These are phyloP conservation scores for Hyles euphorbiae DNA, from an alignment of 1,140 invertebrate genomes.

Conservation along the genomic window DNA sequence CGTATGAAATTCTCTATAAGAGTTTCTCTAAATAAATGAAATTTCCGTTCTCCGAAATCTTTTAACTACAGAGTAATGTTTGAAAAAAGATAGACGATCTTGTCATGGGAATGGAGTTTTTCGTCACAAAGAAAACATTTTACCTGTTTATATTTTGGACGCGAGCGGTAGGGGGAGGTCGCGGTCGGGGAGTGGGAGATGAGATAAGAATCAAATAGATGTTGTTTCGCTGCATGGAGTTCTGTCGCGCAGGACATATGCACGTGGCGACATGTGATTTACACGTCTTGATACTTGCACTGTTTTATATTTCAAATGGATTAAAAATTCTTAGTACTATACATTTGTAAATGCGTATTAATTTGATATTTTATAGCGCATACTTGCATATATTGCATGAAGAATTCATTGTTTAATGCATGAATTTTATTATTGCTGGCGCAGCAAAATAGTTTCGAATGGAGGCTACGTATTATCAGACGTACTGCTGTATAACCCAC, in stretches of 20 bases:
- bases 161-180: constrained; percentile 28
- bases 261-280: constrained; percentile 53
- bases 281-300: constrained; percentile 56
- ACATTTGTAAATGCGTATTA: no score
- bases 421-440: no score
- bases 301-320: not conserved
- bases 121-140: constrained; percentile 55
- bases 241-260: constrained; percentile 55
- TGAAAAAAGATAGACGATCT: constrained; percentile 37
- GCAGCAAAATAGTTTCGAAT: no score
- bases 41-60: no score
- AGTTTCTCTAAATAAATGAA: no score
- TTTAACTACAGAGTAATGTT: constrained; percentile 2
- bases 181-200: constrained; percentile 35
- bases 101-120: constrained; percentile 49
- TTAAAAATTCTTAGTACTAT: no score
- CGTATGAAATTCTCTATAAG: no score
- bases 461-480: no score
- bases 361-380: no score
- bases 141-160: constrained; percentile 61
- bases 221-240: constrained; percentile 68
- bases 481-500: no score
- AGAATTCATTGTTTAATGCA: no score
- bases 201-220: constrained; percentile 75
- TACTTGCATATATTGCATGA: no score